These are phyloP conservation scores for Epirrhoe alternata DNA, from an alignment of 2,888 invertebrate species.

Conservation along the genomic window DNA sequence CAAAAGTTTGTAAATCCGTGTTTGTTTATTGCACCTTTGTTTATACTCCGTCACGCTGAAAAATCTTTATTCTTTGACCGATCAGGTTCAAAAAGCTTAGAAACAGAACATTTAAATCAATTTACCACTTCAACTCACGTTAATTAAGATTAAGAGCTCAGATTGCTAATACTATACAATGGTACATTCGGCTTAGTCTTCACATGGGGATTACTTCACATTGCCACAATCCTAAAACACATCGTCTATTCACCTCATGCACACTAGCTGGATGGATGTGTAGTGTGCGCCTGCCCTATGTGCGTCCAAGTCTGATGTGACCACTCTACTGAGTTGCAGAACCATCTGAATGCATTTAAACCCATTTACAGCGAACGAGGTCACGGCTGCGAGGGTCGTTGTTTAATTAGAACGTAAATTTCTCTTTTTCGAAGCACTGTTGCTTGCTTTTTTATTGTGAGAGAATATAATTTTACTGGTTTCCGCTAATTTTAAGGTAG, in stretches of 20 bases:
- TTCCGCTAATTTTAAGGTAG: no score
- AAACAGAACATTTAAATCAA: not conserved
- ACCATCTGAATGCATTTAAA: constrained; percentile 22
- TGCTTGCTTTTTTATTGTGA: not conserved
- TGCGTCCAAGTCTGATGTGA: constrained; percentile 11
- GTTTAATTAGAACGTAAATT: not conserved
- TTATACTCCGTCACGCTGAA: no score
- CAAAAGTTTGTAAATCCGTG: no score
- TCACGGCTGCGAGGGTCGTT: not conserved
- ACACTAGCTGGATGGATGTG: not conserved
- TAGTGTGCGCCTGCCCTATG: constrained; percentile 14
- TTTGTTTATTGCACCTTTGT: no score
- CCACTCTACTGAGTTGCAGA: constrained; percentile 11
- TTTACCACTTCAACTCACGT: not conserved
- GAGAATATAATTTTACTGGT: not conserved
- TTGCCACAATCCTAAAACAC: constrained; percentile 17
- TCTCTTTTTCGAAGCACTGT: not conserved
- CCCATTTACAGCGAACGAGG: constrained; percentile 7
- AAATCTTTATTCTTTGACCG: no score
- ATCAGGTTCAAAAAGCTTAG: no score
- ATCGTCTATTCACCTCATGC: constrained; percentile 12
- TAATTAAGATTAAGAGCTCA: not conserved
- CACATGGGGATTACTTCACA: constrained; percentile 11
- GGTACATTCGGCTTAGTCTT: constrained; percentile 2
- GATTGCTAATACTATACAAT: constrained; percentile 3